Conservation (phyloP, 2,888 invertebrate genomes). For the Drosophila borborema region DNA sequence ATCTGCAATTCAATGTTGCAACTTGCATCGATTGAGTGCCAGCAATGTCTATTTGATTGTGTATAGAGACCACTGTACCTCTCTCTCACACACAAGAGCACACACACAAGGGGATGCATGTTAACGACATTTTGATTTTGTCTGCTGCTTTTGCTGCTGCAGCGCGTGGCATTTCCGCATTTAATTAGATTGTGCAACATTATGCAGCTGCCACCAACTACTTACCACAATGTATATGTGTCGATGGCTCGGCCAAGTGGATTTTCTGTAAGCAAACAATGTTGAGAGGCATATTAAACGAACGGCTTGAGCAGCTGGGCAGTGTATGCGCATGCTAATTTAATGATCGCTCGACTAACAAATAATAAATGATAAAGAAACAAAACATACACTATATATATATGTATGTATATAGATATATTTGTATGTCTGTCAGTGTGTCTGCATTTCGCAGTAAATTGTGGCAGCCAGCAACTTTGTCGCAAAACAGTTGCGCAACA, state of each 20-base stretch:
- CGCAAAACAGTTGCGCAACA: conserved; percentile 70
- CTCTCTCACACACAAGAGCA: background rate
- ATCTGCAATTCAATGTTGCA: conserved; percentile 76
- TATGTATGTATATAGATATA: conserved; percentile 1
- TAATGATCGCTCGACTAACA: conserved; percentile 42
- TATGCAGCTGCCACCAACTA: conserved; percentile 46
- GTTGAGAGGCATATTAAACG: conserved; percentile 16
- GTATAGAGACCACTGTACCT: background rate
- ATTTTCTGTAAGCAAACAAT: conserved; percentile 27
- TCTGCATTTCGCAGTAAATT: conserved; percentile 68
- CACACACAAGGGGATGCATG: conserved; percentile 14
- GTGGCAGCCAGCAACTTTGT: conserved; percentile 72
- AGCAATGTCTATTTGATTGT: conserved; percentile 59
- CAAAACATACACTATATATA: conserved; percentile 15
- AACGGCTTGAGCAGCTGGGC: background rate
- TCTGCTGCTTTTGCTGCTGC: conserved; percentile 20
- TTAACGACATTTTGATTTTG: conserved; percentile 61
- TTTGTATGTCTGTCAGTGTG: background rate
- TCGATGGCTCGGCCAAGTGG: background rate
- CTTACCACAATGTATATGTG: conserved; percentile 43
- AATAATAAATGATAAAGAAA: conserved; percentile 42
- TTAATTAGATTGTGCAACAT: conserved; percentile 51
- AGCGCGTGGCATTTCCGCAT: conserved; percentile 19
- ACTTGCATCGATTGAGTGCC: conserved; percentile 44
- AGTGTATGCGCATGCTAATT: conserved; percentile 36